phyloP scores from a whole-genome alignment of 1,140 invertebrate species.

The Asbolus verrucosus region DNA sequence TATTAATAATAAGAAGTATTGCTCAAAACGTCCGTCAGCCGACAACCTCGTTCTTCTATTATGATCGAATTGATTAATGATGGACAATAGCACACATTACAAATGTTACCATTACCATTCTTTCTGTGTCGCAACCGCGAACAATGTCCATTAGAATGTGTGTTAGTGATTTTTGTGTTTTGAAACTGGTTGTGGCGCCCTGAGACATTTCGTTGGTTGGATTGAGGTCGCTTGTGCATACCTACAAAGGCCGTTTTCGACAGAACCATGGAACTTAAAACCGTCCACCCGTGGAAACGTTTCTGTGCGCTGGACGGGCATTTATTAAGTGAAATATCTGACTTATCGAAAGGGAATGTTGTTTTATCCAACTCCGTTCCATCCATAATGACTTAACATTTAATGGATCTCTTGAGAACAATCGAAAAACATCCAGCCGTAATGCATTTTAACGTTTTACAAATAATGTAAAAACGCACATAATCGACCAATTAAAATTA shows the following conservation, averaged over 20 bases:
- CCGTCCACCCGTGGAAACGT: too few relatives aligned
- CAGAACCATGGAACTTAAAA: not conserved
- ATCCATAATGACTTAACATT: not conserved
- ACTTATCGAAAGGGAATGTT: not conserved
- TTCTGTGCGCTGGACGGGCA: too few relatives aligned
- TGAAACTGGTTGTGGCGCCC: slow-evolving; percentile 33
- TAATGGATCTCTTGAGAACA: not conserved
- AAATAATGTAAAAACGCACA: not conserved
- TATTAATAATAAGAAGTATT: slow-evolving; percentile 16
- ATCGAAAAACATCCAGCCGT: not conserved
- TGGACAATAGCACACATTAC: slow-evolving; percentile 5
- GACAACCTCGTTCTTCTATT: slow-evolving; percentile 6
- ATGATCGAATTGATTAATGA: slow-evolving; percentile 27
- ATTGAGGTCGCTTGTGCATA: slow-evolving; percentile 27
- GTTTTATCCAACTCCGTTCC: not conserved
- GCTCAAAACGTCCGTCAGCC: slow-evolving; percentile 22
- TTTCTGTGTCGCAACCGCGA: not conserved
- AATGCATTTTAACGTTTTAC: not conserved
- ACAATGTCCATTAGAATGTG: slow-evolving; percentile 31
- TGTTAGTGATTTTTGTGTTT: slow-evolving; percentile 1
- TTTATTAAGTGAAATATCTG: too few relatives aligned
- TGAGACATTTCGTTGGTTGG: slow-evolving; percentile 16
- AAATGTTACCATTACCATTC: not conserved
- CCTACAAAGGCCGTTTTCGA: slow-evolving; percentile 27
- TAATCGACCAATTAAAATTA: not conserved